Base-by-base conservation (phyloP, 2,113 vertebrate species). In the Tetraodon nigroviridis region DNA sequence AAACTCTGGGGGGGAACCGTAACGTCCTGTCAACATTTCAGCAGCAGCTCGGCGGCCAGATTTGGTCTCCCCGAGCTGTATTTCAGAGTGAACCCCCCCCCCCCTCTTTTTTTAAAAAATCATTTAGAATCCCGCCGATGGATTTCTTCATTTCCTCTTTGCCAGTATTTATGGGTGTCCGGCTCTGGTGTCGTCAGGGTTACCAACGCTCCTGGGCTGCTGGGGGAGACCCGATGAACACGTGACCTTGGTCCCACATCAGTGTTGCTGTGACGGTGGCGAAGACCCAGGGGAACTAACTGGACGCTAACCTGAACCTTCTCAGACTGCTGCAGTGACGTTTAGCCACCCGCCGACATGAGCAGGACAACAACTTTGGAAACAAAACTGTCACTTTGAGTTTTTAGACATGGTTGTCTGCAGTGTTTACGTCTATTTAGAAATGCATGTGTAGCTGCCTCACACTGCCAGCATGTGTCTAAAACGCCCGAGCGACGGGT, bases 401-500 rank as follows among this genome's bases (percentile, higher is more conserved):
- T 67, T 51, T 58, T 59, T 41, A n/a, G 37, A 50, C 65, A 58
- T 56, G 12, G 45, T 67, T 64, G 46, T 60, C 46, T 70, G 75
- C 79, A 79, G 75, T 75, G 70, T 76, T 60, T 63, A 76, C 53
- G 50, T 73, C 61, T 79, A 80, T 83, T 78, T 71, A 80, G 82
- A 75, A 51, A 52, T 83, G 86, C 86, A 87, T 83, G 84, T 77
- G 80, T 81, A 55, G 70, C 76, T 67, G 79, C 78, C 73, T 81
- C 79, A 75, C 71, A 67, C 78, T 84, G 79, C 83, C 81, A 68
- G 76, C 75, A 72, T 81, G 80, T 83, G 65, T 71, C 64, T 70
- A 64, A 55, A 58, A 71, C 64, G 80, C 74, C 79, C 63, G 69
- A 59, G 48, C 51, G 64, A 81, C 69, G 73, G 53, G 61, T 81